phyloP scores from a whole-genome alignment of 2,888 invertebrate genomes.

The Alloplasta piceator region DNA sequence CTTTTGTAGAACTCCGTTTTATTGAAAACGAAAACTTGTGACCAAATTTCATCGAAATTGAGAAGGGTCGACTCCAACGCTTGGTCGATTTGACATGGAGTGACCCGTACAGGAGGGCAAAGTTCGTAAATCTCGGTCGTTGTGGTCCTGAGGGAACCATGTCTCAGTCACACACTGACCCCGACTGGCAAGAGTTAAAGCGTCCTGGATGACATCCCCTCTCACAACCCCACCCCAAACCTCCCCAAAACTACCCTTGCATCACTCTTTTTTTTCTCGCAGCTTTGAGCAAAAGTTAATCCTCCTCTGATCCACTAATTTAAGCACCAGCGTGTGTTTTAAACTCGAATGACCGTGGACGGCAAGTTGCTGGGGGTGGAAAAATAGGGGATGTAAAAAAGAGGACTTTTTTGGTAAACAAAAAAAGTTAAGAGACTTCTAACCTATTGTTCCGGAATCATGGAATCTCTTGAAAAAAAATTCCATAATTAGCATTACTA shows the following conservation, averaged over 20 bases:
- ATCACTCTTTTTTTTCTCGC: constrained; percentile 28
- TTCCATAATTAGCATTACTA: no score
- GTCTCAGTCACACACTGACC: constrained; percentile 82
- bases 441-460: constrained; percentile 22
- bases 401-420: constrained; percentile 19
- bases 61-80: no score
- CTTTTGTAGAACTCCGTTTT: no score
- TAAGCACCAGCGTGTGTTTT: constrained; percentile 61
- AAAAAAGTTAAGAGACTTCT: constrained; percentile 11
- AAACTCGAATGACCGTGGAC: constrained; percentile 28
- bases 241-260: not conserved
- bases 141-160: constrained; percentile 79
- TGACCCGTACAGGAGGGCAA: constrained; percentile 61
- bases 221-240: not conserved
- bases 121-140: constrained; percentile 79
- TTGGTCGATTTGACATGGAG: not conserved
- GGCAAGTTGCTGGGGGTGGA: not conserved
- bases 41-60: no score
- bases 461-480: not conserved
- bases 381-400: not conserved
- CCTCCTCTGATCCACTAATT: constrained; percentile 79
- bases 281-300: constrained; percentile 74
- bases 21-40: no score
- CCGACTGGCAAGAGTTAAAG: constrained; percentile 80
- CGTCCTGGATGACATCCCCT: constrained; percentile 66